These are phyloP conservation scores for Euphydryas editha DNA, from an alignment of 2,888 invertebrate species.

Conservation along the genomic window DNA sequence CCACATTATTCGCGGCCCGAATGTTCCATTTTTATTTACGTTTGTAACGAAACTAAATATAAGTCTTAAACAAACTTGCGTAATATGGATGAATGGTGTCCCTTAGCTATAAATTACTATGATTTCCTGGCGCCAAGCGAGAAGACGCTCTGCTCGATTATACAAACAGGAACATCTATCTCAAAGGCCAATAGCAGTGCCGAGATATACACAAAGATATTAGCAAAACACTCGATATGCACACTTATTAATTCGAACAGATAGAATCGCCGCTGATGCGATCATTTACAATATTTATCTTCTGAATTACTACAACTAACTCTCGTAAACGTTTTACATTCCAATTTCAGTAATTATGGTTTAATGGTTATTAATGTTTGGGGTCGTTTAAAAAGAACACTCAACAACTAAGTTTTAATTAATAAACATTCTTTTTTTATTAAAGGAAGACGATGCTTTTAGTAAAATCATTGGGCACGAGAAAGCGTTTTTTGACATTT, in stretches of 20 bases:
- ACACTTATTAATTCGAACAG: neutral
- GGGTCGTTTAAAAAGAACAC: no score
- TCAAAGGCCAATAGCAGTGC: conserved; percentile 24
- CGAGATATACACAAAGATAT: conserved; percentile 12
- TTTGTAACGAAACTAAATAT: conserved; percentile 24
- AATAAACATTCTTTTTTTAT: no score
- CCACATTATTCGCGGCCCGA: conserved; percentile 14
- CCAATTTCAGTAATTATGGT: no score
- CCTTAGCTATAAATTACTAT: conserved; percentile 29
- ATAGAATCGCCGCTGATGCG: conserved; percentile 3
- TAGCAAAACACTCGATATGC: conserved; percentile 7
- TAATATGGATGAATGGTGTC: conserved; percentile 21
- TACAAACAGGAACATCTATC: conserved; percentile 26
- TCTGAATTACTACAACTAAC: neutral
- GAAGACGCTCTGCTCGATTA: conserved; percentile 26
- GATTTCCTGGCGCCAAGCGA: conserved; percentile 33
- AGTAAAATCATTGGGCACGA: no score
- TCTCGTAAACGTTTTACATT: neutral
- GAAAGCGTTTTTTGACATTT: no score
- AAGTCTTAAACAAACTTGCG: conserved; percentile 20
- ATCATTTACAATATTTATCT: neutral
- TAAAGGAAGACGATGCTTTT: no score
- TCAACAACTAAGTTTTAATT: no score
- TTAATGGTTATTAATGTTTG: no score
- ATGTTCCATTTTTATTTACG: conserved; percentile 19